Evolutionary conservation across 2,888 invertebrate genomes (phyloP), one percentile per base, ranked within the genome.

Genomic region (Allolobophora icterica): DNA sequence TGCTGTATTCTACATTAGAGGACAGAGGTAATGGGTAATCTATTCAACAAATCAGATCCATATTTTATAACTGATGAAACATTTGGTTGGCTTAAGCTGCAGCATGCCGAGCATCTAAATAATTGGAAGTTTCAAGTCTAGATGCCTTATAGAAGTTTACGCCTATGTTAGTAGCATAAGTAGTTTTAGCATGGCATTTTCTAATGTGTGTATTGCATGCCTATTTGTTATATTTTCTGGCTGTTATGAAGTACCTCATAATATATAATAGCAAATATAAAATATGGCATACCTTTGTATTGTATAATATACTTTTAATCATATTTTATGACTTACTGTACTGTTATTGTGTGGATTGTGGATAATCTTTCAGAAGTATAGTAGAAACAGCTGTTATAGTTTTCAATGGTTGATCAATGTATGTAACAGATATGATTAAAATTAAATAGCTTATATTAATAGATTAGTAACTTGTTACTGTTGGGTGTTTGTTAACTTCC

Each of bases 401-500:
- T 71, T 71, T 71, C 0, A 71, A 71, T 71, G 71, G 52, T 71
- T 71, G 71, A 71, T 71, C 30, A 71, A 17, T 71, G 71, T 71
- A n/a, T 71, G 71, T n/a, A n/a, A n/a, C 71, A 71, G 71, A n/a
- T 11, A n/a, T n/a, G 30, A 71, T 71, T 71, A 71, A 71, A 52
- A 52, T 52, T 52, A 52, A 1, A 52, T 21, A 21, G 71, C 71
- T 71, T 71, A 24, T 52, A 52, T 52, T 52, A n/a, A 17, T 71
- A 71, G 71, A 71, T 71, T 71, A 71, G 71, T 35, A 87, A 35
- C 87, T 34, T 87, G 87, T 87, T 87, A 87, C 24, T 87, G 24
- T 87, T 87, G 87, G 34, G 34, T 87, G 87, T 87, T 35, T 87
- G 87, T 87, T 87, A 87, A 87, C 87, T 87, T 87, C 87, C 33